These are phyloP conservation scores for Strigamia transsilvanica DNA, from an alignment of 2,888 invertebrate genomes.

Conservation along the genomic window DNA sequence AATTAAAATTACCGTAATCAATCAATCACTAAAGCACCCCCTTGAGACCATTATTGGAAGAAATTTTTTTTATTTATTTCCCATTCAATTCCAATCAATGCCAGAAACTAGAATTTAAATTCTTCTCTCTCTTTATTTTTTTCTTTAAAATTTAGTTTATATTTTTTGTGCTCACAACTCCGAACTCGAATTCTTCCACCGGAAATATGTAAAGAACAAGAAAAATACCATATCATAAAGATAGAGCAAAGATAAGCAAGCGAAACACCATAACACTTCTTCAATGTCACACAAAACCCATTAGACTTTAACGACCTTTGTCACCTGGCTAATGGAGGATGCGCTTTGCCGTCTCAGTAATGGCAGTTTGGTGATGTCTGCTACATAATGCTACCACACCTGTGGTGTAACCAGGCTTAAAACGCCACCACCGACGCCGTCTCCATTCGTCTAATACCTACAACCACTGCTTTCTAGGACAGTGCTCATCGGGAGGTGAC, in stretches of 20 bases:
- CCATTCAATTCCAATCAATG: neutral
- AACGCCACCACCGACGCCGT: slow-evolving; percentile 11
- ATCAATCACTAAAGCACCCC: slow-evolving; percentile 17
- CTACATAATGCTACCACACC: slow-evolving; percentile 42
- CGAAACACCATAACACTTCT: slow-evolving; percentile 38
- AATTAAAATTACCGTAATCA: slow-evolving; percentile 13
- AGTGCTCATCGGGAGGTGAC: slow-evolving; percentile 20
- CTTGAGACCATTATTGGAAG: neutral
- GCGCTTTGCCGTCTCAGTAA: slow-evolving; percentile 42
- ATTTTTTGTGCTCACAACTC: neutral
- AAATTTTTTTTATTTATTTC: neutral
- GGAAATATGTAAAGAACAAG: slow-evolving; percentile 44
- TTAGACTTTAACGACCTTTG: slow-evolving; percentile 44
- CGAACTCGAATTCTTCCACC: slow-evolving; percentile 17
- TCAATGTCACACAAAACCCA: slow-evolving; percentile 42
- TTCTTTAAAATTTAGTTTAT: neutral
- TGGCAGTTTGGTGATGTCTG: slow-evolving; percentile 44
- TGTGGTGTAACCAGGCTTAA: slow-evolving; percentile 44
- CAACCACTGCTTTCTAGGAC: slow-evolving; percentile 20
- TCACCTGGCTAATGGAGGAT: slow-evolving; percentile 44
- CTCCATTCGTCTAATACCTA: neutral
- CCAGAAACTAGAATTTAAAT: neutral
- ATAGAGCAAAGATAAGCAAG: slow-evolving; percentile 27
- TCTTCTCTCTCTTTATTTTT: neutral
- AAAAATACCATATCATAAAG: slow-evolving; percentile 40